Evolutionary conservation across 2,113 vertebrate genomes (phyloP), one percentile per base, ranked within the genome.

Genomic region (Bos javanicus): DNA sequence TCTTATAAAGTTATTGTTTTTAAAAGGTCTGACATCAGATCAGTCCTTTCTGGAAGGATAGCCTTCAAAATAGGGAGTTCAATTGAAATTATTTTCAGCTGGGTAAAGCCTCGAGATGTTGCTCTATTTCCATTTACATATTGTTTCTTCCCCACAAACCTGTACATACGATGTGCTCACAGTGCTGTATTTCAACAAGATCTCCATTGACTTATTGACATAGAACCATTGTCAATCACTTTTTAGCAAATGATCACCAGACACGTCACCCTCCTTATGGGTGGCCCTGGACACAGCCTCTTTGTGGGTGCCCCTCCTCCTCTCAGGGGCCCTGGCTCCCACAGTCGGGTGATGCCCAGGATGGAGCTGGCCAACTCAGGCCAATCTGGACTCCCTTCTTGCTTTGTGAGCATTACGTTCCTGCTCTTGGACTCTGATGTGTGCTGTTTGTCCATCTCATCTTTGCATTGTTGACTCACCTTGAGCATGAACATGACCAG

Each of bases 1-100:
- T 92, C 57, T 84, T 84, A 36, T 50, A 83, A 87, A 91, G 50
- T 71, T 39, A 56, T 33, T 96, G 15, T 92, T 81, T 67, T 96
- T 50, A 5, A 83, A 50, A 92, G 48, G 15, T 56, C 80, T 89
- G 71, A 62, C 33, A 82, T 76, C n/a, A 81, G n/a, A 85, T 33
- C 89, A 74, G 50, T 17, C 6, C 19, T 56, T 94, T 30, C 25
- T 95, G 71, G 60, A 90, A 95, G 36, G 33, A 92, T 5, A 43
- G 5, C 21, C 25, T 92, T 91, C 71, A 54, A 80, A 57, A 81
- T 14, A n/a, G 25, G 33, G 23, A 89, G 28, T 83, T 85, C 12
- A 39, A 19, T 39, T 85, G 67, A 85, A 52, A 59, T 89, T 62
- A 86, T 94, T 92, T 87, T 54, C 64, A 88, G 48, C 25, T 23